These are phyloP conservation scores for Acanthosepion lycidas DNA, from an alignment of 2,888 invertebrate genomes.

Conservation along the genomic window DNA sequence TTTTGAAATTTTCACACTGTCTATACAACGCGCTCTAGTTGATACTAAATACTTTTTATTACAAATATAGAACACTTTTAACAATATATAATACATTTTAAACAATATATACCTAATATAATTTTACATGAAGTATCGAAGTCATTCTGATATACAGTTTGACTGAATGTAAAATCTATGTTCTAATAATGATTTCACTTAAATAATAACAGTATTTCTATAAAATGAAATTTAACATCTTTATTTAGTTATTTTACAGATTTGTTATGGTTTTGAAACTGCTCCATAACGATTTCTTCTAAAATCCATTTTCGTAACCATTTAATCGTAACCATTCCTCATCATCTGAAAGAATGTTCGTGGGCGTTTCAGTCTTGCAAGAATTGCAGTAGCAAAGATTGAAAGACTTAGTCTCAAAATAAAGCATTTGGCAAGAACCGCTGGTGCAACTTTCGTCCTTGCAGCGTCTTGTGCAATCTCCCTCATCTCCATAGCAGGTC, in stretches of 20 bases:
- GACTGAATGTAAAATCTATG: too few species aligned
- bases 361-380: accelerated
- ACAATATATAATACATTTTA: too few species aligned
- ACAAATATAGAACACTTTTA: too few species aligned
- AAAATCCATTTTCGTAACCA: too few species aligned
- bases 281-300: too few species aligned
- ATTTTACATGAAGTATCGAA: too few species aligned
- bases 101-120: too few species aligned
- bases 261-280: neutral
- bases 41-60: too few species aligned
- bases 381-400: neutral
- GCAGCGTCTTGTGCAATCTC: neutral
- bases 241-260: neutral
- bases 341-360: too few species aligned
- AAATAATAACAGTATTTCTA: neutral
- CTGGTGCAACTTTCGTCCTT: neutral
- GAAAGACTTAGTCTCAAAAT: accelerated
- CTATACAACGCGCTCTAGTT: too few species aligned
- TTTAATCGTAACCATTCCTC: neutral
- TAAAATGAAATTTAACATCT: neutral
- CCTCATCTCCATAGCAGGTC: neutral
- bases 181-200: neutral
- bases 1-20: too few species aligned
- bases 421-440: neutral
- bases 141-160: too few species aligned